Percentiles rank a stretch among this genome's conserved stretches.
Conservation (phyloP, 2,113 vertebrate species). For the Lepus timidus region DNA sequence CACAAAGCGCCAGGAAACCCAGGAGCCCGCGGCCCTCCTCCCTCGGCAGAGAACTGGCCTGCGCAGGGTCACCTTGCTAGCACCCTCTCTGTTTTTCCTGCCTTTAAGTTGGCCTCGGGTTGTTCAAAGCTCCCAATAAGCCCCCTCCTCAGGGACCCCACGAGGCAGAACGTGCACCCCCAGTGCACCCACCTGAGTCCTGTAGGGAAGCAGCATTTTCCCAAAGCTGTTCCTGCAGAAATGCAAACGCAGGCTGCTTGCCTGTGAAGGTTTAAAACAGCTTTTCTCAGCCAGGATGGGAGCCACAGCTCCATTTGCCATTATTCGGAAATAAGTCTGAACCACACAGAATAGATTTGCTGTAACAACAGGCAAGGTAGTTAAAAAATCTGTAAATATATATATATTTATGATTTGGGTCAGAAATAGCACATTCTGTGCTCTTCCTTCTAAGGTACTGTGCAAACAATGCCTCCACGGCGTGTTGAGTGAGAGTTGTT, state of each 20-base stretch:
- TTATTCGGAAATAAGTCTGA: constrained; percentile 83
- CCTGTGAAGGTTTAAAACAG: constrained; percentile 80
- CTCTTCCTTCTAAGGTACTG: constrained; percentile 69
- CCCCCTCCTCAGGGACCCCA: constrained; percentile 57
- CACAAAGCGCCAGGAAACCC: constrained; percentile 78
- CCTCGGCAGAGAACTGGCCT: background rate
- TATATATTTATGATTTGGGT: constrained; percentile 68
- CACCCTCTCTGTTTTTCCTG: constrained; percentile 72
- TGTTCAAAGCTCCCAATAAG: constrained; percentile 78
- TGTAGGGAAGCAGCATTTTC: constrained; percentile 87
- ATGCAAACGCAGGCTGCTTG: constrained; percentile 83
- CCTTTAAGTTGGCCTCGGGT: constrained; percentile 75
- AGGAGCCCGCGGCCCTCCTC: constrained; percentile 19
- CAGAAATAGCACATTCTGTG: constrained; percentile 70
- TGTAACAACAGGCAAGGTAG: constrained; percentile 62
- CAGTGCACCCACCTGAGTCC: constrained; percentile 76
- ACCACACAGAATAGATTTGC: constrained; percentile 76
- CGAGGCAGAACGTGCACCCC: constrained; percentile 73
- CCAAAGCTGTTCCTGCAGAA: constrained; percentile 82
- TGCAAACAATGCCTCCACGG: constrained; percentile 77
- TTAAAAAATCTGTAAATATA: background rate
- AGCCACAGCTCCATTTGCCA: constrained; percentile 77
- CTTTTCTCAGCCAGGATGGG: constrained; percentile 75
- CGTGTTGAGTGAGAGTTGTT: constrained; percentile 76
- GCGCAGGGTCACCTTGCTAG: constrained; percentile 68